A percentile compares a stretch with the other conserved stretches of the same genome.
These are phyloP conservation scores for Drosophila trapezifrons DNA, from an alignment of 1,140 invertebrate genomes.

Conservation along the genomic window DNA sequence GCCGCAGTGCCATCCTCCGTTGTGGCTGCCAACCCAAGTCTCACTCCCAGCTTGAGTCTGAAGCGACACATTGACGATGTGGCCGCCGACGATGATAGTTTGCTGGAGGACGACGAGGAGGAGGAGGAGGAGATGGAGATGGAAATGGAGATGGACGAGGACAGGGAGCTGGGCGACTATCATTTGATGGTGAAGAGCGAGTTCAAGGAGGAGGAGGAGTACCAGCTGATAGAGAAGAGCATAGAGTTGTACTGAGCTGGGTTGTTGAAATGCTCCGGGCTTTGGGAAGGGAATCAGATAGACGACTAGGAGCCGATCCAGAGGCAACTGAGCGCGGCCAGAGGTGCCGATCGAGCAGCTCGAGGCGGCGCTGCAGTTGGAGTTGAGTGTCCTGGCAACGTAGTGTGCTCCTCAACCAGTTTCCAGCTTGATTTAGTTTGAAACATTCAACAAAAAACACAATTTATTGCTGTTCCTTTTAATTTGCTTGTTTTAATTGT, in stretches of 20 bases:
- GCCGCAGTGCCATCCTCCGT: not conserved
- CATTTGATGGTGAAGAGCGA: constrained; percentile 58
- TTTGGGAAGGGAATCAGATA: not conserved
- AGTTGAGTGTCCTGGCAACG: constrained; percentile 8
- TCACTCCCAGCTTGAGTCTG: constrained; percentile 11
- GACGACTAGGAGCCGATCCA: not conserved
- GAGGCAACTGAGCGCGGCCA: constrained; percentile 24
- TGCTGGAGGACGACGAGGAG: constrained; percentile 63
- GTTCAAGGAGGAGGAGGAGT: constrained; percentile 60
- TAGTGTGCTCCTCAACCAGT: not conserved
- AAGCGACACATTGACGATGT: constrained; percentile 66
- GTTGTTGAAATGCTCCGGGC: constrained; percentile 38
- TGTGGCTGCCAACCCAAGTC: not conserved
- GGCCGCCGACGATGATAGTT: constrained; percentile 64
- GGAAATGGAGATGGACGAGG: constrained; percentile 33
- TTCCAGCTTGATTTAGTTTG: constrained; percentile 18
- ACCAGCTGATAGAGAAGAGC: constrained; percentile 64
- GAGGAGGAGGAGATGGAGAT: constrained; percentile 42
- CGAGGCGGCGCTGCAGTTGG: constrained; percentile 37
- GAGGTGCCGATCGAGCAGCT: constrained; percentile 3
- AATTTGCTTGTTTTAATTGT: not conserved
- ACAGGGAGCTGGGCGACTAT: constrained; percentile 18
- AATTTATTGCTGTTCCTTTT: constrained; percentile 29
- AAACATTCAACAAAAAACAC: constrained; percentile 33
- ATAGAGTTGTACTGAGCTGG: constrained; percentile 65